These are phyloP conservation scores for Germaria angustata DNA, from an alignment of 2,888 invertebrate species.

Conservation along the genomic window DNA sequence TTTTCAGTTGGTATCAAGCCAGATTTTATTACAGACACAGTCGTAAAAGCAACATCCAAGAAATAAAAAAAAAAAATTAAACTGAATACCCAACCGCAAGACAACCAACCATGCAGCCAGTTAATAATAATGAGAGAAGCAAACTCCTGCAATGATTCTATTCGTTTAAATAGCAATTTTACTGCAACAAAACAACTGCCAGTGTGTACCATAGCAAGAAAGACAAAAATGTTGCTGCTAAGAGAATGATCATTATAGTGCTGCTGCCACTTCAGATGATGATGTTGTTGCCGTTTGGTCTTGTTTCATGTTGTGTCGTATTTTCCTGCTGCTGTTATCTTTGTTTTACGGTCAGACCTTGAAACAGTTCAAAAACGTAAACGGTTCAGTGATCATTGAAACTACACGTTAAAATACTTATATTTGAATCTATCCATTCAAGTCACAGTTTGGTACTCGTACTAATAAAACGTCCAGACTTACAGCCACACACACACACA, in stretches of 20 bases:
- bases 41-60: conserved; percentile 4
- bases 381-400: conserved; percentile 80
- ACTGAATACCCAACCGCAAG: conserved; percentile 23
- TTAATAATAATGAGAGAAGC: conserved; percentile 9
- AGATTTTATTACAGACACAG: conserved; percentile 18
- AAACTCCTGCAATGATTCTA: conserved; percentile 4
- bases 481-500: conserved; percentile 16
- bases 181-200: conserved; percentile 9
- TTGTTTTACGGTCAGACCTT: conserved; percentile 74
- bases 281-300: conserved; percentile 18
- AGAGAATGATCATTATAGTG: conserved; percentile 45
- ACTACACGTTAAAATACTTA: conserved; percentile 69
- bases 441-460: conserved; percentile 52
- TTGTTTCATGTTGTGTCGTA: conserved; percentile 28
- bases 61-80: not conserved
- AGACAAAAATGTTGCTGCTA: conserved; percentile 13
- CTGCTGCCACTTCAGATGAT: conserved; percentile 26
- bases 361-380: conserved; percentile 80
- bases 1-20: conserved; percentile 9
- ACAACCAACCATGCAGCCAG: conserved; percentile 7
- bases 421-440: conserved; percentile 58
- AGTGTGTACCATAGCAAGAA: not conserved
- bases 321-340: not conserved
- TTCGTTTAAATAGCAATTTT: not conserved
- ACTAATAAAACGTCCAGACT: not conserved